A percentile compares a stretch with the other conserved stretches of the same genome.
Evolutionary conservation across 2,888 invertebrate species (phyloP).

Genomic region (Mimachlamys varia): DNA sequence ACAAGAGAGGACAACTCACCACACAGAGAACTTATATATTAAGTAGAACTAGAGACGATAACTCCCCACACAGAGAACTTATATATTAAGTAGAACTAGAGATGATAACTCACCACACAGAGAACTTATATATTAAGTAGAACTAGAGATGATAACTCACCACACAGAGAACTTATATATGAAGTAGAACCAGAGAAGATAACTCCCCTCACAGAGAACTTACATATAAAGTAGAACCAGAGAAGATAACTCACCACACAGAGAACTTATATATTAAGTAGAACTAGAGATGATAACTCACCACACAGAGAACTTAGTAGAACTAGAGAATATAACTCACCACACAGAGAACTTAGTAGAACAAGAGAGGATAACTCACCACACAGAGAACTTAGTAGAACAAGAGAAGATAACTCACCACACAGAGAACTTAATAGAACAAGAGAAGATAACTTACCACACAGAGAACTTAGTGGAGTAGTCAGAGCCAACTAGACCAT

Average conservation of each 20-base stretch:
- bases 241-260: too few relatives aligned
- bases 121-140: conserved; percentile 63
- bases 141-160: too few relatives aligned
- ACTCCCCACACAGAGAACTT: conserved; percentile 64
- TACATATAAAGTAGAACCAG: too few relatives aligned
- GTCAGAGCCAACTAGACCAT: conserved; percentile 76
- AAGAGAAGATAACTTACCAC: conserved; percentile 62
- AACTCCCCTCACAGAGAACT: too few relatives aligned
- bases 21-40: conserved; percentile 70
- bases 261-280: too few relatives aligned
- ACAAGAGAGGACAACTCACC: conserved; percentile 56
- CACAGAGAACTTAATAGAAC: conserved; percentile 40
- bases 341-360: conserved; percentile 62
- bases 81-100: too few relatives aligned
- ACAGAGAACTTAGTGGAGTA: conserved; percentile 78
- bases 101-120: conserved; percentile 67
- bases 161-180: too few relatives aligned
- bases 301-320: conserved; percentile 78
- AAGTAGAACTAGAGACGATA: conserved; percentile 59
- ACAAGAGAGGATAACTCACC: conserved; percentile 63
- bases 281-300: conserved; percentile 51
- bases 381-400: conserved; percentile 76
- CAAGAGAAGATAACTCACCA: conserved; percentile 62
- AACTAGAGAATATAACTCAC: conserved; percentile 66
- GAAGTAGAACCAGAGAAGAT: too few relatives aligned